These are phyloP conservation scores for Mormyrus iriodes DNA, from an alignment of 2,113 vertebrate genomes.

Conservation along the genomic window DNA sequence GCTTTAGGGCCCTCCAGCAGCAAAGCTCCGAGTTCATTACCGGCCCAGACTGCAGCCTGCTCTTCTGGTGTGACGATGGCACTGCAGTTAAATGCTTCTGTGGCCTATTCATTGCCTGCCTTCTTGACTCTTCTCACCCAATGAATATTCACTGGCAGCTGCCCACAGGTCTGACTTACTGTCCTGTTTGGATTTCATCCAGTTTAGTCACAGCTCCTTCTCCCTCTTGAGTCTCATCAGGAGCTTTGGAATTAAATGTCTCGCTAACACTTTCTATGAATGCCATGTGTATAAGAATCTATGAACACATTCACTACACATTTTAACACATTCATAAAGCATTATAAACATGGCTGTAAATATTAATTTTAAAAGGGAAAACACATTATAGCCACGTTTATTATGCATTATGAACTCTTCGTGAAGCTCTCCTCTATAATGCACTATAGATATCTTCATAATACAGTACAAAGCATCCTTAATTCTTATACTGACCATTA, in stretches of 20 bases:
- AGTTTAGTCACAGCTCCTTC: background rate
- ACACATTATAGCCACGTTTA: background rate
- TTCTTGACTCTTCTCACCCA: background rate
- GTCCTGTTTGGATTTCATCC: background rate
- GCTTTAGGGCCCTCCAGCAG: background rate
- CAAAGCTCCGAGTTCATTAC: background rate
- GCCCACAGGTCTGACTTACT: background rate
- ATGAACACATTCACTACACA: background rate
- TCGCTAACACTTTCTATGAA: background rate
- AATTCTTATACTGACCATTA: too few relatives aligned
- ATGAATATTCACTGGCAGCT: background rate
- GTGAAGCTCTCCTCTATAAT: background rate
- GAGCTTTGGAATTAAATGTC: background rate
- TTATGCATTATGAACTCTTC: background rate
- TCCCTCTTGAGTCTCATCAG: background rate
- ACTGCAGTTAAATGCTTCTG: background rate
- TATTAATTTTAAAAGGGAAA: too few relatives aligned
- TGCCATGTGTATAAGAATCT: background rate
- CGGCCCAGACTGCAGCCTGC: background rate
- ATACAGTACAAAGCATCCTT: too few relatives aligned
- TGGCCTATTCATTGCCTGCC: background rate
- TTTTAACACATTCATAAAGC: background rate
- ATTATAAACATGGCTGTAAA: background rate
- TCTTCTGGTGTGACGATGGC: background rate
- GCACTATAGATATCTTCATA: too few relatives aligned